These are phyloP conservation scores for Dicerorhinus sumatrensis DNA, from an alignment of 2,113 vertebrate species.

Conservation along the genomic window DNA sequence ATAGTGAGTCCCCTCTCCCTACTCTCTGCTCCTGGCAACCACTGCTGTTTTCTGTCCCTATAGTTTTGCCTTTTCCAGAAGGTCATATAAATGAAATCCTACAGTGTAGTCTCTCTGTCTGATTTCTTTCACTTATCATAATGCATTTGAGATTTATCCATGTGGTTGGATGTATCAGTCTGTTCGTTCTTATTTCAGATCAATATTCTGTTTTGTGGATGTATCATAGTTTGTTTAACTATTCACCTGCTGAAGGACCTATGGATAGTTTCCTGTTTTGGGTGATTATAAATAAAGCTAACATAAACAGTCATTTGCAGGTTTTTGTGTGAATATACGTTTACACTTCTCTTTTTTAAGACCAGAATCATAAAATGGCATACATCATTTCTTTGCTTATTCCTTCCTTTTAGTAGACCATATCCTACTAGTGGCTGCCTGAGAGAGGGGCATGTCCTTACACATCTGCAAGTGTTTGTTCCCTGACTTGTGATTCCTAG, in stretches of 20 bases:
- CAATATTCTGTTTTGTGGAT: background rate
- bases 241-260: background rate
- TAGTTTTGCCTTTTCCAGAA: background rate
- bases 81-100: background rate
- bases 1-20: background rate
- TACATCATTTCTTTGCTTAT: background rate
- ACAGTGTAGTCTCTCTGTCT: background rate
- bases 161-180: background rate
- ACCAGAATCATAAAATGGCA: background rate
- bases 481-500: background rate
- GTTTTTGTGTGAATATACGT: background rate
- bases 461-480: background rate
- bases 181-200: background rate
- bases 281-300: background rate
- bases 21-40: background rate
- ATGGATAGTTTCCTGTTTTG: background rate
- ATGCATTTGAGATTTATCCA: background rate
- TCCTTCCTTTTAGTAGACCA: background rate
- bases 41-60: background rate
- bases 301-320: background rate
- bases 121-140: background rate
- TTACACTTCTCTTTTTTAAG: background rate
- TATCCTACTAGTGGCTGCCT: background rate
- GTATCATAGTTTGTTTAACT: background rate
- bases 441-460: background rate